These are phyloP conservation scores for Progne subis DNA, from an alignment of 2,113 vertebrate species.

Conservation along the genomic window DNA sequence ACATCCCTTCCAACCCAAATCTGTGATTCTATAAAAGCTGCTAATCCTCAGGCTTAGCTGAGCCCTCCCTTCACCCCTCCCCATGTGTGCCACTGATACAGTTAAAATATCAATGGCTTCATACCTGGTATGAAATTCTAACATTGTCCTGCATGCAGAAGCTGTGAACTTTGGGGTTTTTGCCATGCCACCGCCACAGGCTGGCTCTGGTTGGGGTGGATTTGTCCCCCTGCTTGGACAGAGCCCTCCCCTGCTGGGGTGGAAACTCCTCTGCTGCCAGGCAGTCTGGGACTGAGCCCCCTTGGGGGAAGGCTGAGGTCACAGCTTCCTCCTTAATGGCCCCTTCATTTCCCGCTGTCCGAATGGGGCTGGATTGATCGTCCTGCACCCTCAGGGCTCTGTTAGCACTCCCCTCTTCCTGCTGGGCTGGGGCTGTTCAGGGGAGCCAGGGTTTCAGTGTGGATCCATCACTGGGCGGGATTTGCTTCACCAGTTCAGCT, in stretches of 20 bases:
- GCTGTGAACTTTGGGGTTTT: too few species aligned
- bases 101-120: too few species aligned
- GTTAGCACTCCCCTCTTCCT: background rate
- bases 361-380: background rate
- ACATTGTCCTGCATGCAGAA: too few species aligned
- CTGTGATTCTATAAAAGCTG: background rate
- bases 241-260: background rate
- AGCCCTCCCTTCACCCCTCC: background rate
- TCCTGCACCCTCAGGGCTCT: background rate
- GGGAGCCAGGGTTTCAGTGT: background rate
- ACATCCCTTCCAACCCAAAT: background rate
- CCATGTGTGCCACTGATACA: too few species aligned
- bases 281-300: background rate
- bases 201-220: background rate
- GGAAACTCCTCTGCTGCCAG: background rate
- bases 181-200: rapidly evolving
- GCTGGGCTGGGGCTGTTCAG: background rate
- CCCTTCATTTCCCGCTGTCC: background rate
- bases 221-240: background rate
- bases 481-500: background rate
- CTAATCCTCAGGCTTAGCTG: background rate
- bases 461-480: rapidly evolving
- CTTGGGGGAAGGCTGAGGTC: background rate
- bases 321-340: background rate
- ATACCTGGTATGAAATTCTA: too few species aligned